phyloP scores from a whole-genome alignment of 2,797 vertebrate species.

The Propithecus perrieri region DNA sequence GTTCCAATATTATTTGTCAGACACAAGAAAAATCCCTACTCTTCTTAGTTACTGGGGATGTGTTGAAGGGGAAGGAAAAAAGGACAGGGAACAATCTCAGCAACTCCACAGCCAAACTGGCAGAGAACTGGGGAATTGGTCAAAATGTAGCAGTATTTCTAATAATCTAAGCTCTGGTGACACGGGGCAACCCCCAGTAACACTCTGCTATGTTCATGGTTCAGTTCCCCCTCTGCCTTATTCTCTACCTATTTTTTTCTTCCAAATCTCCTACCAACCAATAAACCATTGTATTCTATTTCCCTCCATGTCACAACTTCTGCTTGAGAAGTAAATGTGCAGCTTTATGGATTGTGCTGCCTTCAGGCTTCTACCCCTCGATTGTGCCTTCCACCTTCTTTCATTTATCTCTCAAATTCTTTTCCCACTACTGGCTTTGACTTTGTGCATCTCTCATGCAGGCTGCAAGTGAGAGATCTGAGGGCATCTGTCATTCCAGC shows the following conservation, averaged over 20 bases:
- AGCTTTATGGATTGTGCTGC: neutral
- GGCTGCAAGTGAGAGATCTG: neutral
- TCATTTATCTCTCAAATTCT: neutral
- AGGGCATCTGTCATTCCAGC: neutral
- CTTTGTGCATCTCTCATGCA: neutral
- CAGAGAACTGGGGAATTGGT: neutral
- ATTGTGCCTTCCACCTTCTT: neutral
- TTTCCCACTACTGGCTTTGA: neutral
- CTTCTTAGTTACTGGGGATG: neutral
- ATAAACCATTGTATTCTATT: neutral
- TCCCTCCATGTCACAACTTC: neutral
- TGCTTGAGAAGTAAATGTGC: neutral
- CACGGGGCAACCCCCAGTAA: neutral
- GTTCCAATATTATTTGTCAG: neutral
- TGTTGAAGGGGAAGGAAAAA: neutral
- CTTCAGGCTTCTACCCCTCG: neutral
- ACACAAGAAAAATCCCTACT: neutral
- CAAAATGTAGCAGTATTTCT: neutral
- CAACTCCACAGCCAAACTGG: neutral
- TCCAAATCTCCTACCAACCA: neutral
- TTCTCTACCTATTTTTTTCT: constrained; percentile 16
- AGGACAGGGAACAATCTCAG: neutral
- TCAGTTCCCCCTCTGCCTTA: neutral
- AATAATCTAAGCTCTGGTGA: neutral
- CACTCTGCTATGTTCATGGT: neutral